phyloP scores from a whole-genome alignment of 2,888 invertebrate genomes.

The Dusona sp. region DNA sequence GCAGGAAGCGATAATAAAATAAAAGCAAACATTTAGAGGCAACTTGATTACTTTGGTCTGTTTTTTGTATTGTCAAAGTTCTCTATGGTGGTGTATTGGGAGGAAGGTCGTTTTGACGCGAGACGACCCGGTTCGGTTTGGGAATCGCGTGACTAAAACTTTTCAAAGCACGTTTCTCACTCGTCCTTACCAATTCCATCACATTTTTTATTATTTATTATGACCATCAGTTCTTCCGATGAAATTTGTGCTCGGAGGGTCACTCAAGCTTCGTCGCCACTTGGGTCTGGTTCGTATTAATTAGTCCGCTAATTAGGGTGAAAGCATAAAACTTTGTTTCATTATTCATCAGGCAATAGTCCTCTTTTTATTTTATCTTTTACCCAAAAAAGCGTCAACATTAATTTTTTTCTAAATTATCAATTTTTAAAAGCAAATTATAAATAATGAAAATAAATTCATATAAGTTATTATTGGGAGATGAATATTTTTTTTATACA shows the following conservation, averaged over 20 bases:
- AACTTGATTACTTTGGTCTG: not conserved
- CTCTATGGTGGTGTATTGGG: too few species aligned
- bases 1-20: not conserved
- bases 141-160: slow-evolving; percentile 32
- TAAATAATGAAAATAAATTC: not conserved
- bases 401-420: not conserved
- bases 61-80: not conserved
- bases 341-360: slow-evolving; percentile 8
- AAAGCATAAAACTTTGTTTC: slow-evolving; percentile 43
- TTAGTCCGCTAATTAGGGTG: slow-evolving; percentile 62
- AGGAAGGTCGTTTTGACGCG: not conserved
- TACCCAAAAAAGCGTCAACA: not conserved
- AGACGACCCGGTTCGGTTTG: not conserved
- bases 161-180: not conserved
- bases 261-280: not conserved
- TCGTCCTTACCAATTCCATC: slow-evolving; percentile 9
- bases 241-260: slow-evolving; percentile 1
- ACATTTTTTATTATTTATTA: not conserved
- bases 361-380: not conserved
- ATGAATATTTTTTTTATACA: not conserved
- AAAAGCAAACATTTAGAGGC: not conserved
- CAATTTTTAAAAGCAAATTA: not conserved
- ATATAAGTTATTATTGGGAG: not conserved
- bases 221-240: not conserved
- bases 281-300: slow-evolving; percentile 28